A percentile compares a stretch with the other conserved stretches of the same genome.
phyloP scores from a whole-genome alignment of 2,113 vertebrate genomes.

The Cervus canadensis region DNA sequence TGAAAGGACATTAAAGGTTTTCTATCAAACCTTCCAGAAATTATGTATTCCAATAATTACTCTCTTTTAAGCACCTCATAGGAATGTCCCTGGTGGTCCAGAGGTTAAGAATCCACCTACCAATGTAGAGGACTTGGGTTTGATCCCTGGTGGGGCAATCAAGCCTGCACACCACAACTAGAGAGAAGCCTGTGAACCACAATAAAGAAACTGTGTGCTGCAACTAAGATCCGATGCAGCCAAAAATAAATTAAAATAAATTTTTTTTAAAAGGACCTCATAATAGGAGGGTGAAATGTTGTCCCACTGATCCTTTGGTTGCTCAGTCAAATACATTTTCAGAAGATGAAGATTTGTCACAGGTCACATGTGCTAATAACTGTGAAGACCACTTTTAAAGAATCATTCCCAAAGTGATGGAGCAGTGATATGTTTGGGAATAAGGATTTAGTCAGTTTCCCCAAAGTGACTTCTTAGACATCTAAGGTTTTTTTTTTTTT shows the following conservation, averaged over 20 bases:
- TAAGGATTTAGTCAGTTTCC: background rate
- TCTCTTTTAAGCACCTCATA: background rate
- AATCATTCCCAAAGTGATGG: background rate
- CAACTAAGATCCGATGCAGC: background rate
- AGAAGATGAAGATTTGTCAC: background rate
- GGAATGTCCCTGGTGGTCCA: background rate
- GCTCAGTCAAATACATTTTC: background rate
- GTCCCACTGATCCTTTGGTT: background rate
- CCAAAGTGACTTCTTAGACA: conserved; percentile 26
- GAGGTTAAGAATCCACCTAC: background rate
- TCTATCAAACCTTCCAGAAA: background rate
- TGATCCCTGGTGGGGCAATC: background rate
- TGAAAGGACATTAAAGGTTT: background rate
- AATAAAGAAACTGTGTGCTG: background rate
- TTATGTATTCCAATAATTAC: background rate
- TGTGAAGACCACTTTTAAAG: background rate
- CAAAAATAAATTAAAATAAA: background rate
- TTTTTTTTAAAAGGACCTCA: background rate
- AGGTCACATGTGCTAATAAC: background rate
- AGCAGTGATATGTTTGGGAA: background rate
- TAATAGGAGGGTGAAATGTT: background rate
- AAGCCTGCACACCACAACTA: background rate
- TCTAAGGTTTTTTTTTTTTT: background rate
- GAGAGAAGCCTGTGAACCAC: background rate
- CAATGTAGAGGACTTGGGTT: background rate